Evolutionary conservation across 2,113 vertebrate genomes (phyloP).

Genomic region (Menidia beryllina): DNA sequence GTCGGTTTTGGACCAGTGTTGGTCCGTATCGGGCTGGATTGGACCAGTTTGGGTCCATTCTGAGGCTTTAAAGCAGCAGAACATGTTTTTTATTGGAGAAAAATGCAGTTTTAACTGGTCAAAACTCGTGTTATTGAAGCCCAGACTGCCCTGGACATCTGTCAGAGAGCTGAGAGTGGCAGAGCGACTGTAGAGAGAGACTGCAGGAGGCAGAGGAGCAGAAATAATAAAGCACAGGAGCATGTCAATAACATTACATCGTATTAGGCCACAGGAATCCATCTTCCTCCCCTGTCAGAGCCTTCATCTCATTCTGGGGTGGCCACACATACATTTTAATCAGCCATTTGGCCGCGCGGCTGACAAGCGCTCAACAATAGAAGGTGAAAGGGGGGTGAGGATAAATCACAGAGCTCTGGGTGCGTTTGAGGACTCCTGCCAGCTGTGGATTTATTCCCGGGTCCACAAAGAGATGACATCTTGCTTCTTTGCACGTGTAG

Average conservation of each 20-base stretch:
- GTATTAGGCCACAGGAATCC: conserved; percentile 75
- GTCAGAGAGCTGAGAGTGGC: conserved; percentile 49
- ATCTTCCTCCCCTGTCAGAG: conserved; percentile 68
- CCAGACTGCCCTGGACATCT: conserved; percentile 55
- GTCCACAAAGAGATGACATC: conserved; percentile 26
- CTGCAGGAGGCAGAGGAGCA: conserved; percentile 37
- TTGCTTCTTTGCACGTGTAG: conserved; percentile 16
- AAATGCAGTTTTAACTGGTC: no score
- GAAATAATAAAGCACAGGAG: conserved; percentile 70
- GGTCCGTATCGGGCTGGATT: no score
- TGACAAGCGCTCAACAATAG: conserved; percentile 74
- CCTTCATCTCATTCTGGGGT: conserved; percentile 76
- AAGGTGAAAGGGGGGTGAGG: conserved; percentile 74
- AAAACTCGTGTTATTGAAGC: no score
- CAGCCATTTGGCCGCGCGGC: conserved; percentile 75
- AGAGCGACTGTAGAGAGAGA: conserved; percentile 58
- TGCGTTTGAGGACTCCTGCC: conserved; percentile 58
- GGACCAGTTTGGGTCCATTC: no score
- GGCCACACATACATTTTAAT: conserved; percentile 82
- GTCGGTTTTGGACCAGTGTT: no score
- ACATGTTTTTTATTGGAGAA: no score
- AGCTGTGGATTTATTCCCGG: conserved; percentile 46
- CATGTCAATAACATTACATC: conserved; percentile 78
- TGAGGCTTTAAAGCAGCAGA: no score
- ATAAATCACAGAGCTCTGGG: conserved; percentile 69